Evolutionary conservation across 2,797 vertebrate genomes (phyloP).

Genomic region (Erpetoichthys calabaricus): DNA sequence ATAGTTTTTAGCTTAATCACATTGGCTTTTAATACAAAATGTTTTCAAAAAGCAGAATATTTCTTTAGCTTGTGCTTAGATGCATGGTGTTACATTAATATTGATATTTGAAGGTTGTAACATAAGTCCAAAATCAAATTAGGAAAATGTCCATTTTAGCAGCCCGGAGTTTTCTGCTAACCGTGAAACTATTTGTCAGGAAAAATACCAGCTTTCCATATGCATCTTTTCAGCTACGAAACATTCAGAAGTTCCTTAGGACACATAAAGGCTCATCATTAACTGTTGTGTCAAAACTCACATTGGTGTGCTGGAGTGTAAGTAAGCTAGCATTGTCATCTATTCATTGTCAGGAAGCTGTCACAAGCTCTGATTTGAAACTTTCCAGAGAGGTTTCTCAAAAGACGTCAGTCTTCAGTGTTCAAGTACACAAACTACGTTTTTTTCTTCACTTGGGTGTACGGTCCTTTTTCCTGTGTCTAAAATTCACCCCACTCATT

Average conservation of each 20-base stretch:
- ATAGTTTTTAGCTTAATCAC: too few relatives aligned
- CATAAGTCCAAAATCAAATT: too few relatives aligned
- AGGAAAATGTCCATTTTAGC: too few relatives aligned
- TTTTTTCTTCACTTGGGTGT: constrained; percentile 49
- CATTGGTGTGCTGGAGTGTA: constrained; percentile 43
- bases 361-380: constrained; percentile 5
- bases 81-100: too few relatives aligned
- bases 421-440: constrained; percentile 47
- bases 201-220: constrained; percentile 18
- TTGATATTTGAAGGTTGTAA: too few relatives aligned
- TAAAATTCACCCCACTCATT: constrained; percentile 73
- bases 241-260: constrained; percentile 14
- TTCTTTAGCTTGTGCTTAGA: too few relatives aligned
- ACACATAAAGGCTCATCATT: constrained; percentile 27
- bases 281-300: constrained; percentile 40
- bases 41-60: too few relatives aligned
- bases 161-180: constrained; percentile 28
- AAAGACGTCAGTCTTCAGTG: constrained; percentile 36
- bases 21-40: too few relatives aligned
- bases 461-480: constrained; percentile 55
- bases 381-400: neutral
- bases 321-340: constrained; percentile 14
- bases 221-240: constrained; percentile 18
- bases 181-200: constrained; percentile 26
- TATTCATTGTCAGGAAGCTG: constrained; percentile 27